A percentile compares a stretch with the other conserved stretches of the same genome.
These are phyloP conservation scores for Pteropus alecto DNA, from an alignment of 2,113 vertebrate genomes.

Conservation along the genomic window DNA sequence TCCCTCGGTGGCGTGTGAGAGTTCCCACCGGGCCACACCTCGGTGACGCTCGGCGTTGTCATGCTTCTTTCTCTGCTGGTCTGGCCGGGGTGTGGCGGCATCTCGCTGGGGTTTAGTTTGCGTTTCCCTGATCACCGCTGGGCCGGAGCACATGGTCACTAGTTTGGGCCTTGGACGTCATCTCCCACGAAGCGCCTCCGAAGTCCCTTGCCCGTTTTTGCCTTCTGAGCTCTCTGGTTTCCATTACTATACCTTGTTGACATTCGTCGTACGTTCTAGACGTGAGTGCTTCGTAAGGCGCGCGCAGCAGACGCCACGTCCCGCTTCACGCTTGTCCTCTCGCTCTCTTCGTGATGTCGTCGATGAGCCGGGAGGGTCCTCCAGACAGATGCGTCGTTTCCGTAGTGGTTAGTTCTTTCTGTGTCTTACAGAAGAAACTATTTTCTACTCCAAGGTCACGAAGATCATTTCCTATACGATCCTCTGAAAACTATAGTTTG, in stretches of 20 bases:
- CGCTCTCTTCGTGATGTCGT: too few relatives aligned
- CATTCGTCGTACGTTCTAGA: neutral
- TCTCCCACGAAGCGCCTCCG: neutral
- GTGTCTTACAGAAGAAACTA: neutral
- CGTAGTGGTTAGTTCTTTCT: neutral
- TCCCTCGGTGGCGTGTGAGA: accelerated
- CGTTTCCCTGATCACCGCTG: neutral
- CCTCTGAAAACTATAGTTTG: neutral
- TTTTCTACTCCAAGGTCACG: neutral
- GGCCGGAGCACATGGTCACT: too few relatives aligned
- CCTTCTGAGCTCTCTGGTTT: neutral
- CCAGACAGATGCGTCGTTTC: accelerated
- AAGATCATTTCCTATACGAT: too few relatives aligned
- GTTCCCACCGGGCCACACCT: accelerated
- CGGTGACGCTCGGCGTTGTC: accelerated
- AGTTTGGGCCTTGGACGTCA: neutral
- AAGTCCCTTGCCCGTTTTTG: neutral
- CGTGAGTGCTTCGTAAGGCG: accelerated
- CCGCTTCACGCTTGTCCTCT: neutral
- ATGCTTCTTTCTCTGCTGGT: accelerated
- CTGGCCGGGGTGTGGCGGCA: neutral
- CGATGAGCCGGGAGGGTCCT: too few relatives aligned
- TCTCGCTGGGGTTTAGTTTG: accelerated
- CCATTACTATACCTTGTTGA: neutral
- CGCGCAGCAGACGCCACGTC: accelerated